Conservation (phyloP, 2,113 vertebrate genomes). For the Ursus arctos region DNA sequence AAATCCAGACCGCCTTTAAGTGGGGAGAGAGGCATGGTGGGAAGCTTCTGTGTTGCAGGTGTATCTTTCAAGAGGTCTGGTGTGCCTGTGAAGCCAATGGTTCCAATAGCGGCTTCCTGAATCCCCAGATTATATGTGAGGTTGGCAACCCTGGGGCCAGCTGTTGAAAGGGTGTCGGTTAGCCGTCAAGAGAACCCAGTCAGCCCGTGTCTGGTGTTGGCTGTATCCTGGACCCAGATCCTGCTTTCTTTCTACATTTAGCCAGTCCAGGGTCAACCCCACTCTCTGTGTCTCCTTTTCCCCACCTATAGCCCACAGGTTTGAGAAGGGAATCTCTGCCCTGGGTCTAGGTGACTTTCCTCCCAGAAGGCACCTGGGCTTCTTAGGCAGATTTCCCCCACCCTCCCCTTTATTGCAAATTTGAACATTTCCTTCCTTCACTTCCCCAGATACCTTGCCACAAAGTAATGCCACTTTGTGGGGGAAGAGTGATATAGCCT, state of each 20-base stretch:
- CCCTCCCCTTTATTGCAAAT: background rate
- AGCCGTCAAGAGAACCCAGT: background rate
- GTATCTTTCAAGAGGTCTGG: background rate
- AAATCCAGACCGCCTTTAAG: background rate
- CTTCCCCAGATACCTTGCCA: background rate
- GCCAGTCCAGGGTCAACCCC: background rate
- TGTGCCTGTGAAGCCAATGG: conserved; percentile 10
- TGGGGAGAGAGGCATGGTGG: background rate
- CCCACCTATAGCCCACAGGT: background rate
- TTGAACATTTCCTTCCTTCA: background rate
- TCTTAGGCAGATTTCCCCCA: background rate
- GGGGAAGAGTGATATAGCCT: background rate
- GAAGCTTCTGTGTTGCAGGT: conserved; percentile 15
- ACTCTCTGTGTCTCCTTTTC: background rate
- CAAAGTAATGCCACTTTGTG: background rate
- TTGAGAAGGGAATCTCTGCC: background rate
- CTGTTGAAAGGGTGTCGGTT: background rate
- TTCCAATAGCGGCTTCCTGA: conserved; percentile 28
- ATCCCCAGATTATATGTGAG: background rate
- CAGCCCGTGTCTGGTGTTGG: background rate
- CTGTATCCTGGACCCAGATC: background rate
- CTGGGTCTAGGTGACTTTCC: background rate
- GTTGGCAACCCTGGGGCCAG: background rate
- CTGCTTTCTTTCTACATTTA: background rate
- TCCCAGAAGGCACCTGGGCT: conserved; percentile 11